Evolutionary conservation across 2,797 vertebrate species (phyloP).

Genomic region (Syngnathus rostellatus): DNA sequence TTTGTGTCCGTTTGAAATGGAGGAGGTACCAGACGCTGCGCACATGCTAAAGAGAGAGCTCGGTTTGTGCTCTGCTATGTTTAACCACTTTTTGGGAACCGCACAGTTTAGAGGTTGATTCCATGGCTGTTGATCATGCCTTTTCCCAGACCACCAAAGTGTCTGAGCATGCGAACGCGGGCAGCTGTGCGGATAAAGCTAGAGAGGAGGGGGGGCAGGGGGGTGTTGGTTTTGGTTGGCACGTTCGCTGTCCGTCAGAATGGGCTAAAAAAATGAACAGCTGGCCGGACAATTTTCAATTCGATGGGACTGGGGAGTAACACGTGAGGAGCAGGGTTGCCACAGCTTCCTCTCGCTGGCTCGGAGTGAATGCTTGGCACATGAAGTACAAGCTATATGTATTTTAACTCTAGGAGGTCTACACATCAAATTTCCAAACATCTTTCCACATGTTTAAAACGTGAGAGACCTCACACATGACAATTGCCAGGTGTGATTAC

Average conservation of each 20-base stretch:
- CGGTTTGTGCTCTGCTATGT: constrained; percentile 2
- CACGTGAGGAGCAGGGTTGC: constrained; percentile 27
- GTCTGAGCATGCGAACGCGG: constrained; percentile 45
- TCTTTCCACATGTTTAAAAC: background rate
- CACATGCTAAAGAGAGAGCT: constrained; percentile 24
- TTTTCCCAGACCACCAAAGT: constrained; percentile 48
- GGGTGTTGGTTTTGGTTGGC: constrained; percentile 38
- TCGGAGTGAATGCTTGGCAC: constrained; percentile 62
- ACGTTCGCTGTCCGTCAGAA: constrained; percentile 45
- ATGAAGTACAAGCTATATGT: constrained; percentile 30
- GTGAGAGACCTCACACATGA: background rate
- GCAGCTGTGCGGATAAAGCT: constrained; percentile 59
- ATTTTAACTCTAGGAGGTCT: constrained; percentile 34
- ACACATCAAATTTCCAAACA: background rate
- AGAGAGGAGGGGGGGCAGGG: constrained; percentile 1
- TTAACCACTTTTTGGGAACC: constrained; percentile 17
- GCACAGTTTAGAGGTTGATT: constrained; percentile 29
- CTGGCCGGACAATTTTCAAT: constrained; percentile 56
- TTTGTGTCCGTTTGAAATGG: constrained; percentile 56
- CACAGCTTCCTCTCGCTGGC: constrained; percentile 39
- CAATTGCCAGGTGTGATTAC: background rate
- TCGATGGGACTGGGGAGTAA: constrained; percentile 35
- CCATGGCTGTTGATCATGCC: constrained; percentile 49
- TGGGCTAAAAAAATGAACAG: constrained; percentile 50
- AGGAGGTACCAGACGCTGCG: constrained; percentile 32